Evolutionary conservation across 2,113 vertebrate genomes (phyloP).

Genomic region (Pan troglodytes): NHGRI_mPanTro3-v2.1_pri NC_072401.2:182654001-182654500

Average conservation of each 20-base stretch:
- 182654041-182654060: no score
- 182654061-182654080: not conserved
- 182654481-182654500: not conserved
- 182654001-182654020: not conserved
- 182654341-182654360: not conserved
- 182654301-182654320: not conserved
- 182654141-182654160: not conserved
- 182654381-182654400: not conserved
- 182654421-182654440: not conserved
- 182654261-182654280: not conserved
- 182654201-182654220: not conserved
- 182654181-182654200: not conserved
- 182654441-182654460: not conserved
- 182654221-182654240: not conserved
- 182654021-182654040: no score
- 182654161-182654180: not conserved
- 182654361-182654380: not conserved
- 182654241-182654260: not conserved
- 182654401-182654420: not conserved
- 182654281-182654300: not conserved
- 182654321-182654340: no score
- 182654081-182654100: no score
- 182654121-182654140: not conserved
- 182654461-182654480: not conserved
- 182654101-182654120: not conserved